Evolutionary conservation across 2,113 vertebrate species (phyloP), one percentile per base, ranked within the genome.

Genomic region (Alethe castanea): DNA sequence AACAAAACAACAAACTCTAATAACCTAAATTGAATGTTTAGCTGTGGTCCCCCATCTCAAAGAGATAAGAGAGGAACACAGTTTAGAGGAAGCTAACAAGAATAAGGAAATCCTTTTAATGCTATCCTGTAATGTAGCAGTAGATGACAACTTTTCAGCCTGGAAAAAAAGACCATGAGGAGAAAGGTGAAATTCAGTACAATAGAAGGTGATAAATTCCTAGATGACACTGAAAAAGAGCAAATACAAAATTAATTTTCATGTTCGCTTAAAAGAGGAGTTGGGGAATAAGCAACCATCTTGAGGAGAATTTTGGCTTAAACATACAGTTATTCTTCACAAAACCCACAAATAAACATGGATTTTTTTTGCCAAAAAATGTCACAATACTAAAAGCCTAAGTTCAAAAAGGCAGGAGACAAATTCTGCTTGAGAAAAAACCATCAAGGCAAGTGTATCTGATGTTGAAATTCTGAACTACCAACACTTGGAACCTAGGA

Each of bases 161-260:
- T n/a, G 18, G 54, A 53, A 61, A 73, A 73, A 62, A 31, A 44
- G 14, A 40, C 23, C 28, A 6, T 8, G 20, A 86, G 6, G 19
- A 65, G 8, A 53, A 54, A 94, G 19, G 22, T 35, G 9, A 14
- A 71, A 88, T 0, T 2, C 19, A 4, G 12, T 35, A 28, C 2
- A 11, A 45, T 1, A 61, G 15, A 44, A 56, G 7, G 6, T 3
- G 8, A 40, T 40, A 40, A 47, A 80, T 69, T 70, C 42, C 23
- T 57, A 83, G 47, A 38, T 0, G 0, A 25, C 9, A 40, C 2
- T 2, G 8, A 25, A 70, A 65, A 93, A 87, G 44, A 38, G 8
- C 13, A 81, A 79, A 56, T 11, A 48, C 9, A 20, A 83, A 78
- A 40, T 40, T 5, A 65, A 31, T 83, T 65, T 73, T 33, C 42